phyloP scores from a whole-genome alignment of 1,140 invertebrate species.

The Bombus waltoni region DNA sequence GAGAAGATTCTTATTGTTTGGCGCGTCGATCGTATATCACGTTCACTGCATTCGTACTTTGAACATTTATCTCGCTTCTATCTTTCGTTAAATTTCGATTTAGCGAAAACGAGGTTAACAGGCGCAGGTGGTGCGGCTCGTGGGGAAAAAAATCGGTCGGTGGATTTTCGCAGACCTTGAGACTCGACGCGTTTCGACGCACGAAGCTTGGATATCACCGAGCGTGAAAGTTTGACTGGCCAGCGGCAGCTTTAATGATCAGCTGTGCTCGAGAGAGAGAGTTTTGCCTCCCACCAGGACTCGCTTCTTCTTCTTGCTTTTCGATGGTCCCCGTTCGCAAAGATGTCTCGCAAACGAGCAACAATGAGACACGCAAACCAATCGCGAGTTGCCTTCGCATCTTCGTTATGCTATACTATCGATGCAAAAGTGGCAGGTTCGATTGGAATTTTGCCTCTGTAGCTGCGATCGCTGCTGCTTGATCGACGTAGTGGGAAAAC shows the following conservation, averaged over 20 bases:
- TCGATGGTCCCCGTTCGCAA: slow-evolving; percentile 38
- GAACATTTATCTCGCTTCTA: not conserved
- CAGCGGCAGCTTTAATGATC: slow-evolving; percentile 73
- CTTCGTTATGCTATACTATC: not conserved
- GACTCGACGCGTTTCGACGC: slow-evolving; percentile 22
- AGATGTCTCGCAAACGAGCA: slow-evolving; percentile 34
- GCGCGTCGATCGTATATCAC: not conserved
- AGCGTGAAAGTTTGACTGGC: slow-evolving; percentile 80
- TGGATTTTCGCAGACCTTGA: slow-evolving; percentile 46
- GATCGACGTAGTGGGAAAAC: not conserved
- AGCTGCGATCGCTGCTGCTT: too few relatives aligned
- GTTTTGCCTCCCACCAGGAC: slow-evolving; percentile 71
- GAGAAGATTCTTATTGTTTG: not conserved
- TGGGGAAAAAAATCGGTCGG: not conserved
- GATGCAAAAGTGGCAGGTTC: not conserved
- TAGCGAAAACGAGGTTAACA: not conserved
- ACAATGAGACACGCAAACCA: not conserved
- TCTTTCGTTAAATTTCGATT: not conserved
- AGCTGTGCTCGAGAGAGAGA: slow-evolving; percentile 75
- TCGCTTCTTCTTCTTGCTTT: slow-evolving; percentile 38
- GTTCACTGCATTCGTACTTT: not conserved
- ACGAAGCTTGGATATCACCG: slow-evolving; percentile 71
- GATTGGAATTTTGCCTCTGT: not conserved
- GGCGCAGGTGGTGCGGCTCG: not conserved
- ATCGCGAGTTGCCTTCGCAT: not conserved